Percentiles rank a stretch among this genome's conserved stretches.
Evolutionary conservation across 2,797 vertebrate genomes (phyloP).

Genomic region (Coilia nasus): DNA sequence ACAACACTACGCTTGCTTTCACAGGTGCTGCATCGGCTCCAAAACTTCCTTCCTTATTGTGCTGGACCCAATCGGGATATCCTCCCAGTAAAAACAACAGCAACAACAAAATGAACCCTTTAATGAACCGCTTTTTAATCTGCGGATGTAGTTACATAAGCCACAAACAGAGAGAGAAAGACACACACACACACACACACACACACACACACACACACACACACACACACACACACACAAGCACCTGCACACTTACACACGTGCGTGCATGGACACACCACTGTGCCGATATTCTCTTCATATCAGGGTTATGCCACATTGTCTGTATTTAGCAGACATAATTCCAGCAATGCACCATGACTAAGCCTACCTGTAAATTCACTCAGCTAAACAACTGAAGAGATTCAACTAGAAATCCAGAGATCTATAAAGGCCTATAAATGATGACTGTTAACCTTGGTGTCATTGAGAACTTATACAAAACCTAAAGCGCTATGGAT

Average conservation of each 20-base stretch:
- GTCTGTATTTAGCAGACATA: not conserved
- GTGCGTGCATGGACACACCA: not conserved
- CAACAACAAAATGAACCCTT: not conserved
- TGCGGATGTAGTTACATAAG: not conserved
- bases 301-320: not conserved
- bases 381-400: not conserved
- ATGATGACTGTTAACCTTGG: not conserved
- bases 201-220: not conserved
- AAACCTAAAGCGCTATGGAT: not conserved
- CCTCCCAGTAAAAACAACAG: not conserved
- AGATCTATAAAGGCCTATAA: not conserved
- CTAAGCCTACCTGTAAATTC: not conserved
- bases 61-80: constrained; percentile 28
- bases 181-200: not conserved
- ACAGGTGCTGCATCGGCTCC: constrained; percentile 53
- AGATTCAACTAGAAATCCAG: not conserved
- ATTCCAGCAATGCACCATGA: not conserved
- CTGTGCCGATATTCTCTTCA: not conserved
- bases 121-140: not conserved
- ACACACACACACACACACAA: not conserved
- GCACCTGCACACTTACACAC: not conserved
- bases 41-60: constrained; percentile 47
- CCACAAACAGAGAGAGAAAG: not conserved
- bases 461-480: not conserved
- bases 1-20: constrained; percentile 15